Evolutionary conservation across 2,888 invertebrate genomes (phyloP), one percentile per base, ranked within the genome.

Genomic region (Platerodrilus igneus): DNA sequence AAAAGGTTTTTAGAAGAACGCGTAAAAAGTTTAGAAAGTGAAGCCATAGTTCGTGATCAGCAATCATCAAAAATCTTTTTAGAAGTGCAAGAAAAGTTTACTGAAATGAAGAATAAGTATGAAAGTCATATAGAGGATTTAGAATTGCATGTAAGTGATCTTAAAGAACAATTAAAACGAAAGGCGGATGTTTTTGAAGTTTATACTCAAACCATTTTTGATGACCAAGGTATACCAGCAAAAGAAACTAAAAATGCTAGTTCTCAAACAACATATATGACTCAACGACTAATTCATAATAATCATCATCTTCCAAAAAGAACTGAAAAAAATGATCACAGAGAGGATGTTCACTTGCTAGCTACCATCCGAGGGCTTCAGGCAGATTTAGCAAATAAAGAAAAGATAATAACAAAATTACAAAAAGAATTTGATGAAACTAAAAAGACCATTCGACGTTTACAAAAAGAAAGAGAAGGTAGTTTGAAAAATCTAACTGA

Each of bases 351-450:
- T 18, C 85, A 88, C 68, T 71, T 88, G 28, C 65, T 87, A 14
- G 86, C 86, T 1, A 86, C 87, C 0, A 84, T 88, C 53, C 78
- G 87, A 44, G 86, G 86, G 2, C 68, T 88, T 58, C 83, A 87
- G 60, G 66, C 81, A 0, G 88, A 88, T 58, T 60, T 87, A 32
- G 75, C 79, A 3, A 77, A 77, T 18, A 86, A 86, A 63, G 86
- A 87, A 55, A 82, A 86, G 51, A 76, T 78, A 2, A 74, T 86
- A 44, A 71, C 75, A 19, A 82, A 83, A 48, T 69, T 87, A 29
- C 83, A 82, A 21, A 79, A 83, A 50, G 88, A 88, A 58, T 71
- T 83, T 25, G 86, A 86, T 21, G 87, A 88, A 45, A 64, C 83
- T 38, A 78, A 79, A 56, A 86, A 83, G 62, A 86, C 84, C 27